phyloP scores from a whole-genome alignment of 2,797 vertebrate genomes.

The Cebuella pygmaea region DNA sequence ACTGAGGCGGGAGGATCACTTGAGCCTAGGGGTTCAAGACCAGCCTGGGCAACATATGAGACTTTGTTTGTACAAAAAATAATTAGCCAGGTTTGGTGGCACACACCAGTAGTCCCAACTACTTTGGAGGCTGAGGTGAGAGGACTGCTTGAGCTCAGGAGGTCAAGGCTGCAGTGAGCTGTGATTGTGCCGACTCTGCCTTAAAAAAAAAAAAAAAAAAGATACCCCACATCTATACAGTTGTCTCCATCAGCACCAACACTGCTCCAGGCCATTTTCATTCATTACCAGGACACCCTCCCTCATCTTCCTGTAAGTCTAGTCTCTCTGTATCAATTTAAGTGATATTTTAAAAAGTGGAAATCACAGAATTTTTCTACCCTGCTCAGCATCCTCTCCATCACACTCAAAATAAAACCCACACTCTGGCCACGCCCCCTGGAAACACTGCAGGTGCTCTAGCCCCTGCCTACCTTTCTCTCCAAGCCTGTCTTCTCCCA shows the following conservation, averaged over 20 bases:
- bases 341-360: background rate
- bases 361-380: background rate
- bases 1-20: background rate
- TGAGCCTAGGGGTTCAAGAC: background rate
- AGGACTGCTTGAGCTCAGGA: background rate
- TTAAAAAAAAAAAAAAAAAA: background rate
- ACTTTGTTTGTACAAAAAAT: background rate
- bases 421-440: background rate
- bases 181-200: background rate
- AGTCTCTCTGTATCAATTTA: background rate
- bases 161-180: background rate
- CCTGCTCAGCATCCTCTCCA: background rate
- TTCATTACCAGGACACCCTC: background rate
- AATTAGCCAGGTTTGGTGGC: background rate
- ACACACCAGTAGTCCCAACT: background rate
- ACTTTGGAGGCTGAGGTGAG: background rate
- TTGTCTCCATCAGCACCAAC: background rate
- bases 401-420: background rate
- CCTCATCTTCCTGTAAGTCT: background rate
- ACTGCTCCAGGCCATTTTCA: background rate
- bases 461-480: background rate
- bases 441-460: background rate
- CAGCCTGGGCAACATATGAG: background rate
- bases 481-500: background rate
- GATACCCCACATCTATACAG: rapidly evolving